Evolutionary conservation across 92 coral and sea anemone genomes (phyloP).

Genomic region (Isaurus tuberculatus): DNA sequence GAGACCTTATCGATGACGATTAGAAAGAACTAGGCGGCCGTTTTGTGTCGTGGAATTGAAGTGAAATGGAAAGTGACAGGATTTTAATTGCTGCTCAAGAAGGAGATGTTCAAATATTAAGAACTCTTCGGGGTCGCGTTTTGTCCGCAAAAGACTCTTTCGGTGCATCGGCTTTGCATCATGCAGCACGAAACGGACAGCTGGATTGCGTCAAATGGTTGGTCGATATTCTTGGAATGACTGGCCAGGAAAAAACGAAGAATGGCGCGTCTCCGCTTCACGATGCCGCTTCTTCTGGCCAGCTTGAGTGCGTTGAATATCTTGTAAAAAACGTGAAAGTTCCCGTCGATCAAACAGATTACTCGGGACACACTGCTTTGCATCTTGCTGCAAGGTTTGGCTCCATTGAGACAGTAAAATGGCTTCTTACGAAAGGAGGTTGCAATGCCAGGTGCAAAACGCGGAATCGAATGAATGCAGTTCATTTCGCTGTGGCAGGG

Average conservation of each 20-base stretch:
- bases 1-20: background rate
- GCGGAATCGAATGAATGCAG: constrained; percentile 77
- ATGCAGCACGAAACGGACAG: constrained; percentile 76
- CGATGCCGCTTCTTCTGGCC: constrained; percentile 87
- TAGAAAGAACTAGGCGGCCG: background rate
- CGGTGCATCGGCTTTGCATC: constrained; percentile 85
- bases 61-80: constrained; percentile 72
- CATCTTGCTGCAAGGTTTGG: constrained; percentile 87
- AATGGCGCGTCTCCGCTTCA: constrained; percentile 84
- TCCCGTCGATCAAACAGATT: constrained; percentile 66
- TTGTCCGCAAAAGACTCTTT: constrained; percentile 76
- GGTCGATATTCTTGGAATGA: constrained; percentile 72
- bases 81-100: constrained; percentile 83
- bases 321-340: constrained; percentile 63
- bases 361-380: constrained; percentile 83
- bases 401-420: constrained; percentile 73
- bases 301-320: constrained; percentile 75
- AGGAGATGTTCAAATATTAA: constrained; percentile 74
- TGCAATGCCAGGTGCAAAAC: constrained; percentile 70
- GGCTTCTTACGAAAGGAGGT: constrained; percentile 73
- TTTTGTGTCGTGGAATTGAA: background rate
- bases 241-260: constrained; percentile 64
- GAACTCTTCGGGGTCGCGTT: constrained; percentile 70
- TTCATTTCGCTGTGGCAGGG: constrained; percentile 87
- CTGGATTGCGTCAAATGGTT: constrained; percentile 84